These are phyloP conservation scores for Mellilla xanthometata DNA, from an alignment of 2,888 invertebrate genomes.

Conservation along the genomic window DNA sequence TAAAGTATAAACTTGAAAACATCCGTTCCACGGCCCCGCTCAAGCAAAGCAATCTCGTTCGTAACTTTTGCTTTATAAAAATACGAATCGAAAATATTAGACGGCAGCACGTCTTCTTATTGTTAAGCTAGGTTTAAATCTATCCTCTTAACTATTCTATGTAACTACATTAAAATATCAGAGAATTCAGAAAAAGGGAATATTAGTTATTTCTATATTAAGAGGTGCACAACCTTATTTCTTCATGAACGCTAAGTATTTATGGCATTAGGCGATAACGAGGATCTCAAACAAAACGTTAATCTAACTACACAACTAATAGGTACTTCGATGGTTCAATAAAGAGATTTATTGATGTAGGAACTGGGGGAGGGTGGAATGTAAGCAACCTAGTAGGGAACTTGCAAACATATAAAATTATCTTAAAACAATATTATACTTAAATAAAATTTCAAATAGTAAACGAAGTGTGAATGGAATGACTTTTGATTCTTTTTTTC, in stretches of 20 bases:
- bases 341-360: conserved; percentile 59
- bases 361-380: conserved; percentile 67
- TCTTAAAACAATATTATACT: conserved; percentile 9
- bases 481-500: conserved; percentile 37
- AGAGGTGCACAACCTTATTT: conserved; percentile 82
- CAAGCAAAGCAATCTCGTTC: conserved; percentile 81
- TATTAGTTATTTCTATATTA: conserved; percentile 77
- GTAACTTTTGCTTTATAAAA: conserved; percentile 81
- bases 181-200: conserved; percentile 81
- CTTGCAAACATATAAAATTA: conserved; percentile 23
- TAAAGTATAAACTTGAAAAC: conserved; percentile 39
- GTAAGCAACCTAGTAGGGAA: conserved; percentile 30
- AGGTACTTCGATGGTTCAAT: conserved; percentile 53
- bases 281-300: conserved; percentile 59
- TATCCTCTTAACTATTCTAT: conserved; percentile 73
- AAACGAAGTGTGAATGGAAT: conserved; percentile 30
- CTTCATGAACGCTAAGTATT: conserved; percentile 80
- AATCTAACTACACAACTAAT: conserved; percentile 63
- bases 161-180: conserved; percentile 79
- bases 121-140: conserved; percentile 75
- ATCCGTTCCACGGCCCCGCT: conserved; percentile 71
- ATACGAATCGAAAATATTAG: conserved; percentile 82
- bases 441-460: conserved; percentile 26
- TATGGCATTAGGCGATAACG: conserved; percentile 73
- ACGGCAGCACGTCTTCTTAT: conserved; percentile 76